Evolutionary conservation across 2,113 vertebrate species (phyloP).

Genomic region (Triplophysa rosa): DNA sequence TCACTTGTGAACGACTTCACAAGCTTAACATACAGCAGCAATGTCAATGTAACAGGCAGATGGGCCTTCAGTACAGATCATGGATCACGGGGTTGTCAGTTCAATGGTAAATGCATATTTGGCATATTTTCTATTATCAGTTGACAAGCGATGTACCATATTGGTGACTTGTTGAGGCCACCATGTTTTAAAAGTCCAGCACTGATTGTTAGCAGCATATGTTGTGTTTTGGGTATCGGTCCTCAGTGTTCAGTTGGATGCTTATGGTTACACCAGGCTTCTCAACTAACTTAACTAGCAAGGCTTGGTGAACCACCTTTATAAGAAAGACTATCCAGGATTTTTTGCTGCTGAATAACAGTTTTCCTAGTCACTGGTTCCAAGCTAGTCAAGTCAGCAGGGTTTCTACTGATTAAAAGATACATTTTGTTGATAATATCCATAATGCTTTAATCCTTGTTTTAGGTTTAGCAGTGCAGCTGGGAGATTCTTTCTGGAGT

Average conservation of each 20-base stretch:
- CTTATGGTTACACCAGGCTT: too few relatives aligned
- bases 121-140: not conserved
- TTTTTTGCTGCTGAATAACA: too few relatives aligned
- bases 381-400: not conserved
- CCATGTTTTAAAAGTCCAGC: too few relatives aligned
- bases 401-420: not conserved
- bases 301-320: too few relatives aligned
- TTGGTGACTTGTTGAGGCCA: not conserved
- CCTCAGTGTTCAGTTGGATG: too few relatives aligned
- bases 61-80: conserved; percentile 55
- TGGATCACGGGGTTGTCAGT: conserved; percentile 19
- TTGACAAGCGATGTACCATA: not conserved
- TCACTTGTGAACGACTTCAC: conserved; percentile 17
- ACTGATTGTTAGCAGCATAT: too few relatives aligned
- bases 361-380: too few relatives aligned
- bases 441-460: not conserved
- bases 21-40: conserved; percentile 43
- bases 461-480: not conserved
- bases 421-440: not conserved
- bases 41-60: conserved; percentile 49
- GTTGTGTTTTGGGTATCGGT: too few relatives aligned
- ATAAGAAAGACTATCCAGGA: too few relatives aligned
- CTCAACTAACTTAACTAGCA: too few relatives aligned
- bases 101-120: conserved; percentile 27
- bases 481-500: conserved; percentile 12